These are phyloP conservation scores for Andrena marginata DNA, from an alignment of 2,888 invertebrate species.

Conservation along the genomic window DNA sequence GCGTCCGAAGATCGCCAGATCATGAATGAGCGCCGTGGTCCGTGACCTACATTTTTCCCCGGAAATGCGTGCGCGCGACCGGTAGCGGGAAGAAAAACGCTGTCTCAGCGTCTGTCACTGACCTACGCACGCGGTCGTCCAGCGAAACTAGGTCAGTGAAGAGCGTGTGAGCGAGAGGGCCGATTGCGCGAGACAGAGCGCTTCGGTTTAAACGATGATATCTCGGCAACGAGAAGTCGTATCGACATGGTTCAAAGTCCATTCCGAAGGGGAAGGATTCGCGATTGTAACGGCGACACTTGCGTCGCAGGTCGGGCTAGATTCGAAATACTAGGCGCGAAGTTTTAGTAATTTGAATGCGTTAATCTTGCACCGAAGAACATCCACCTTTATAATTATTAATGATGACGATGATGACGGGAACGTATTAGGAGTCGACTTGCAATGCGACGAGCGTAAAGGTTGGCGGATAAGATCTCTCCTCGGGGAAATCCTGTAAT, in stretches of 20 bases:
- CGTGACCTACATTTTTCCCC: conserved; percentile 12
- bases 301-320: background rate
- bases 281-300: background rate
- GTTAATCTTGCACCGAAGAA: background rate
- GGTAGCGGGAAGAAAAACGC: background rate
- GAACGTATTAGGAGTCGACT: no score
- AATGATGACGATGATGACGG: no score
- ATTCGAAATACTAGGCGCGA: background rate
- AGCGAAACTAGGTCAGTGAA: conserved; percentile 3
- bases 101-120: conserved; percentile 16
- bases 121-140: background rate
- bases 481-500: background rate
- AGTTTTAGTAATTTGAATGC: background rate
- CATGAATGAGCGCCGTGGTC: conserved; percentile 11
- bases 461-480: background rate
- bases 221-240: conserved; percentile 6
- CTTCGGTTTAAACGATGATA: conserved; percentile 1
- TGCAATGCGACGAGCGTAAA: background rate
- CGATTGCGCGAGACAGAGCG: background rate
- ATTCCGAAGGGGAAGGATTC: background rate
- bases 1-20: background rate
- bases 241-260: background rate
- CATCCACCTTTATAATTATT: no score
- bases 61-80: conserved; percentile 4
- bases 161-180: background rate